phyloP scores from a whole-genome alignment of 2,888 invertebrate species.

The Pachycephus smyrnensis region DNA sequence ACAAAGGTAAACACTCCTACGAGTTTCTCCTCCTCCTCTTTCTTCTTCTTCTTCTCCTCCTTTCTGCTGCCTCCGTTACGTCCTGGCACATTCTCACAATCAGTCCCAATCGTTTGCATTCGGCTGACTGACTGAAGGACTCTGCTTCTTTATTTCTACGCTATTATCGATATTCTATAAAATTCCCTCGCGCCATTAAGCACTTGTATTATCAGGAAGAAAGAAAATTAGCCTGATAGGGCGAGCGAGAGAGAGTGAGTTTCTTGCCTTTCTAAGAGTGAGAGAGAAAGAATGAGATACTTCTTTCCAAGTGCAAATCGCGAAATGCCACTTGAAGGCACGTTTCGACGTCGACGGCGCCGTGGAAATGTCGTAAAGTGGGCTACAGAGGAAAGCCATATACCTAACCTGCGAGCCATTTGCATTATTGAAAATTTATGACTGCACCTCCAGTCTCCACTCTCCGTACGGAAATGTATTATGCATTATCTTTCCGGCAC shows the following conservation, averaged over 20 bases:
- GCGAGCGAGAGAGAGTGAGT: too few species aligned
- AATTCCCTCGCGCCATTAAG: too few species aligned
- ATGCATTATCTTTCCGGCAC: slow-evolving; percentile 65
- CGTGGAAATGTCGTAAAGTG: slow-evolving; percentile 47
- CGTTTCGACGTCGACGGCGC: slow-evolving; percentile 18
- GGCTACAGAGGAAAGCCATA: slow-evolving; percentile 50
- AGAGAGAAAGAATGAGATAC: too few species aligned
- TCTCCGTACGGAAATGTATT: slow-evolving; percentile 52
- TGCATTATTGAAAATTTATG: slow-evolving; percentile 65
- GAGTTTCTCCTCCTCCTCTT: background rate
- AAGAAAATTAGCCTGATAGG: too few species aligned
- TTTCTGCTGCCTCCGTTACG: background rate
- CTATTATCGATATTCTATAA: too few species aligned
- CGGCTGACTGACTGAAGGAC: too few species aligned
- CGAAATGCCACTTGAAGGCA: slow-evolving; percentile 1
- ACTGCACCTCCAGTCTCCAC: slow-evolving; percentile 46
- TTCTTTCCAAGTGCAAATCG: slow-evolving; percentile 4
- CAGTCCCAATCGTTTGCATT: background rate
- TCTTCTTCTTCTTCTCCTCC: too few species aligned
- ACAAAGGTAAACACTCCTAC: slow-evolving; percentile 28
- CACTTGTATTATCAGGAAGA: too few species aligned
- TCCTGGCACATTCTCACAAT: background rate
- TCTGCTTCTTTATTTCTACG: too few species aligned
- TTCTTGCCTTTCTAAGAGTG: too few species aligned
- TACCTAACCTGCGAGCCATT: slow-evolving; percentile 48